Base-by-base conservation (phyloP, 2,888 invertebrate species). In the Acanthopleura granulata region DNA sequence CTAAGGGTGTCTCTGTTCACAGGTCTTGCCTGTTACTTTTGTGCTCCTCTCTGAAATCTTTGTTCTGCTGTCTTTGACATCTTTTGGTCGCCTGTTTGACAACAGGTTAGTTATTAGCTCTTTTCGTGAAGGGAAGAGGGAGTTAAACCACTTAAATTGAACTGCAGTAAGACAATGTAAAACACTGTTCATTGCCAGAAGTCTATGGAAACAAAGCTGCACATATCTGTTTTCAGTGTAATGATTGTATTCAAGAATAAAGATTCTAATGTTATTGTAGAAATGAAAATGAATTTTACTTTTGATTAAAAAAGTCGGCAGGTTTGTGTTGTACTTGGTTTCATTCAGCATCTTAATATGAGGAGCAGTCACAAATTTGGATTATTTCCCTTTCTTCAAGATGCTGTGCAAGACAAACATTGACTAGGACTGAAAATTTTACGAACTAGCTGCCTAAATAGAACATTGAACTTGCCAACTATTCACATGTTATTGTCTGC, bases 11-110 rank as follows among this genome's bases (percentile, higher is more conserved):
- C 72, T 77, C 57, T 14, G 66, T 50, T 81, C 82, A 25, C 79
- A 83, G 84, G 76, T 62, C n/a, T 62, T 81, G 73, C 72, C 83
- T 51, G 75, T 72, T 1, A 70, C 78, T 22, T 66, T 76, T 12
- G 77, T 84, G 57, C 66, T 84, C n/a, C 27, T 77, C 16, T 79
- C 76, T 74, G 80, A 85, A 25, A 70, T 77, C 12, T 84, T 77
- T 71, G 79, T 83, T 49, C 72, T 83, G 14, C 80, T 78, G 62
- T 83, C 84, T 9, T 75, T 87, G 57, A 80, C 80, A 18, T 75
- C 79, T 18, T 84, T 87, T 78, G 87, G 87, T 66, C 75, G 80
- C 14, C 76, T 86, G 51, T 87, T 80, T 79, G 85, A 86, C 74
- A 81, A 83, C 76, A 85, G 81, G 87, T 87, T 76, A 81, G 66